These are phyloP conservation scores for Esperia sulphurella DNA, from an alignment of 2,888 invertebrate genomes.

Conservation along the genomic window DNA sequence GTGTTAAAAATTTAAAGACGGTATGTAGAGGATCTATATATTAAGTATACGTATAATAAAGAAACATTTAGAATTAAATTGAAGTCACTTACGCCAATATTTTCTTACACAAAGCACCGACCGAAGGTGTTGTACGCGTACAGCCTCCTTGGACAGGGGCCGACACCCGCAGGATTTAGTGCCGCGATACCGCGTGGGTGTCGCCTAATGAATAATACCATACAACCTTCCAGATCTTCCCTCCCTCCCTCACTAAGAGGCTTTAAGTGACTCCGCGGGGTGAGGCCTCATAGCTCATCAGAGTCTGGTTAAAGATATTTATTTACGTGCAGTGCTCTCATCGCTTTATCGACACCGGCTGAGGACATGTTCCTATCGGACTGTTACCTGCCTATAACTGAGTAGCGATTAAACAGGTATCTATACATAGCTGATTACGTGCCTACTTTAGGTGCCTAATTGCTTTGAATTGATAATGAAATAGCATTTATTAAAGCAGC, in stretches of 20 bases:
- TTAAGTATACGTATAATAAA: neutral
- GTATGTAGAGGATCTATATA: neutral
- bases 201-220: slow-evolving; percentile 69
- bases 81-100: slow-evolving; percentile 33
- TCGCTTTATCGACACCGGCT: slow-evolving; percentile 29
- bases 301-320: slow-evolving; percentile 38
- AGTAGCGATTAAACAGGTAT: slow-evolving; percentile 24
- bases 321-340: slow-evolving; percentile 60
- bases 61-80: slow-evolving; percentile 6
- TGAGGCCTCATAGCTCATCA: slow-evolving; percentile 34
- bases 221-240: no score
- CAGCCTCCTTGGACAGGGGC: slow-evolving; percentile 57
- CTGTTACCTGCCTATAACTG: slow-evolving; percentile 20
- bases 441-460: neutral
- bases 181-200: slow-evolving; percentile 73
- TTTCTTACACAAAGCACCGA: slow-evolving; percentile 39
- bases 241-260: no score
- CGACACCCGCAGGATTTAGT: slow-evolving; percentile 71
- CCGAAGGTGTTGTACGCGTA: slow-evolving; percentile 24
- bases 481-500: no score
- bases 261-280: no score
- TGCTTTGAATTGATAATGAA: no score
- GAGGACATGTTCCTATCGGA: slow-evolving; percentile 42
- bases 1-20: no score
- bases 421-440: neutral